Percentiles rank a stretch among this genome's conserved stretches.
Evolutionary conservation across 2,888 invertebrate species (phyloP).

Genomic region (Clanis bilineata): DNA sequence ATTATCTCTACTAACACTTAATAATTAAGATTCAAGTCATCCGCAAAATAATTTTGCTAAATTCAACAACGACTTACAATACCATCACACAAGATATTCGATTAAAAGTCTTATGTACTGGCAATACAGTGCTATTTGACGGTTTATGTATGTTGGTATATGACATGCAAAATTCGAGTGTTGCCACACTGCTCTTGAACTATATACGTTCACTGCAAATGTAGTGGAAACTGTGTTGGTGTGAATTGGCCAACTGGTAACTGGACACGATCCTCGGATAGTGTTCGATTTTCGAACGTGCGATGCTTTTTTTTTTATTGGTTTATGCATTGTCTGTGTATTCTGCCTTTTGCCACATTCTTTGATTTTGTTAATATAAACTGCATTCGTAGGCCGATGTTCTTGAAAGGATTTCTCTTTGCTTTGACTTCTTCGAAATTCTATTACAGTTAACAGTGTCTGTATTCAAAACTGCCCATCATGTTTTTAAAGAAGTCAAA

Average conservation of each 20-base stretch:
- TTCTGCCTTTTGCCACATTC: not conserved
- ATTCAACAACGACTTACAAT: not conserved
- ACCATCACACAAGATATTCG: not conserved
- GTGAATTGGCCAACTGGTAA: slow-evolving; percentile 47
- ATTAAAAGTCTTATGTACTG: not conserved
- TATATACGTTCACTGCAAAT: slow-evolving; percentile 58
- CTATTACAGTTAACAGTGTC: no score
- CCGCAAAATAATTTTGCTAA: slow-evolving; percentile 29
- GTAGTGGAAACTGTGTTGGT: slow-evolving; percentile 50
- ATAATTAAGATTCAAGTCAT: slow-evolving; percentile 28
- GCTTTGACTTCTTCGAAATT: no score
- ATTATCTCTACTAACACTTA: slow-evolving; percentile 28
- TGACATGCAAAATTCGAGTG: slow-evolving; percentile 51
- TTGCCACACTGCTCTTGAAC: slow-evolving; percentile 63
- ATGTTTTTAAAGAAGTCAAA: no score
- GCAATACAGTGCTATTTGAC: not conserved
- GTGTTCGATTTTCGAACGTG: slow-evolving; percentile 10
- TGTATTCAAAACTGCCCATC: no score
- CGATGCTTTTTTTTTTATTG: not conserved
- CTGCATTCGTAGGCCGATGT: no score
- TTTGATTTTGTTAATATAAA: no score
- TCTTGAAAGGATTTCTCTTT: no score
- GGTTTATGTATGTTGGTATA: slow-evolving; percentile 1
- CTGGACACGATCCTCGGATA: slow-evolving; percentile 11
- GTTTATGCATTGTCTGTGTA: not conserved